Percentiles rank a stretch among this genome's conserved stretches.
Conservation (phyloP, 2,797 vertebrate genomes). For the Tamandua tetradactyla region DNA sequence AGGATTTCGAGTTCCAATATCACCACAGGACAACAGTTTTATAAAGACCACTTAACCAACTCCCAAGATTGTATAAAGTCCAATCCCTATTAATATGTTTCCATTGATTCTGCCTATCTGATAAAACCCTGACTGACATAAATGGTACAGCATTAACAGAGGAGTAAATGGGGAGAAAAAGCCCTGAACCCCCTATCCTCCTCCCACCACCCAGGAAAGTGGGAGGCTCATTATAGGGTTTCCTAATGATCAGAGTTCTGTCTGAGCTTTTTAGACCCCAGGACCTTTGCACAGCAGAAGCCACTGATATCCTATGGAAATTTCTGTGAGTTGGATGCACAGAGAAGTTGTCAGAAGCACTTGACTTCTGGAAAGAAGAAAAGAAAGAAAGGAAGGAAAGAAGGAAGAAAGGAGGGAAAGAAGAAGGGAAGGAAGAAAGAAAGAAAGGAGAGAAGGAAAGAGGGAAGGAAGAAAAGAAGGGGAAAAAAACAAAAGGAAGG, state of each 20-base stretch:
- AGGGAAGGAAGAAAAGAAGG: not conserved
- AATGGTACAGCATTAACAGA: not conserved
- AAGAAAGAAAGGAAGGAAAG: too few relatives aligned
- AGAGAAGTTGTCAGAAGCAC: conserved; percentile 49
- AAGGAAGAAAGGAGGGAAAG: too few relatives aligned
- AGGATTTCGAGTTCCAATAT: not conserved
- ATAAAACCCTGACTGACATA: not conserved
- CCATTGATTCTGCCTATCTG: not conserved
- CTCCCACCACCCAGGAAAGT: not conserved
- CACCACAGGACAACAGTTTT: not conserved
- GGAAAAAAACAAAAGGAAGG: too few relatives aligned
- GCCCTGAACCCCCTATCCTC: not conserved
- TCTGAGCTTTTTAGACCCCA: not conserved
- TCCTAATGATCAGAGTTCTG: conserved; percentile 25
- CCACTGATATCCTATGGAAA: not conserved
- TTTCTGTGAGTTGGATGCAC: not conserved
- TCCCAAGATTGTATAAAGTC: not conserved
- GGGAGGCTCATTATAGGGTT: not conserved
- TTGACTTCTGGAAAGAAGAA: conserved; percentile 10
- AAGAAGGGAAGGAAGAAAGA: not conserved
- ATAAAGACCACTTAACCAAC: not conserved
- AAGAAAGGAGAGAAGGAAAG: conserved; percentile 4
- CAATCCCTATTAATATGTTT: not conserved
- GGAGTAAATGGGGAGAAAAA: not conserved
- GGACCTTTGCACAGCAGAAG: not conserved